phyloP scores from a whole-genome alignment of 2,113 vertebrate genomes.

The Vulpes ferrilata region DNA sequence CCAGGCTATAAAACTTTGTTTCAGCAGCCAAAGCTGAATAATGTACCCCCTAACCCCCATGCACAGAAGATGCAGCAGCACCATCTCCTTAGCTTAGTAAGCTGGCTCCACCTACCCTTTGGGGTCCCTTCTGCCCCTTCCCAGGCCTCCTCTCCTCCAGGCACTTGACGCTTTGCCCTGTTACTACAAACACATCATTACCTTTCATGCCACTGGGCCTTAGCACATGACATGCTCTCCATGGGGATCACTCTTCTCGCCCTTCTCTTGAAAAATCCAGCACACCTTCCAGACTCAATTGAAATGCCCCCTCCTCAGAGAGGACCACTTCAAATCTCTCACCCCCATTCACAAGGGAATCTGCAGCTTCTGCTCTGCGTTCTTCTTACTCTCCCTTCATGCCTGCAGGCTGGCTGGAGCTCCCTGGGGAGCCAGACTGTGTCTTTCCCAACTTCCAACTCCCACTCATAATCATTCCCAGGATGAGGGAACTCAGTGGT shows the following conservation, averaged over 20 bases:
- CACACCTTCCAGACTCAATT: neutral
- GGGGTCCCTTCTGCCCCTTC: neutral
- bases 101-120: neutral
- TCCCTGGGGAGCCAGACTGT: neutral
- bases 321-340: neutral
- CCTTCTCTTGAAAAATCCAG: neutral
- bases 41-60: too few species aligned
- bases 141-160: neutral
- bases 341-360: too few species aligned
- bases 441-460: neutral
- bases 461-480: fast-evolving
- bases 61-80: neutral
- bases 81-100: neutral
- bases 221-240: neutral
- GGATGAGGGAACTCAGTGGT: neutral
- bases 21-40: fast-evolving
- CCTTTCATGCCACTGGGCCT: neutral
- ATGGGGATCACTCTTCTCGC: neutral
- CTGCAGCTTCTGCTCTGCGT: neutral
- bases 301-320: neutral
- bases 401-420: neutral
- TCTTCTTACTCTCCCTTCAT: neutral
- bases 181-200: neutral
- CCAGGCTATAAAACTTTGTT: neutral
- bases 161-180: neutral